Evolutionary conservation across 2,797 vertebrate genomes (phyloP).

Genomic region (Knipowitschia caucasica): DNA sequence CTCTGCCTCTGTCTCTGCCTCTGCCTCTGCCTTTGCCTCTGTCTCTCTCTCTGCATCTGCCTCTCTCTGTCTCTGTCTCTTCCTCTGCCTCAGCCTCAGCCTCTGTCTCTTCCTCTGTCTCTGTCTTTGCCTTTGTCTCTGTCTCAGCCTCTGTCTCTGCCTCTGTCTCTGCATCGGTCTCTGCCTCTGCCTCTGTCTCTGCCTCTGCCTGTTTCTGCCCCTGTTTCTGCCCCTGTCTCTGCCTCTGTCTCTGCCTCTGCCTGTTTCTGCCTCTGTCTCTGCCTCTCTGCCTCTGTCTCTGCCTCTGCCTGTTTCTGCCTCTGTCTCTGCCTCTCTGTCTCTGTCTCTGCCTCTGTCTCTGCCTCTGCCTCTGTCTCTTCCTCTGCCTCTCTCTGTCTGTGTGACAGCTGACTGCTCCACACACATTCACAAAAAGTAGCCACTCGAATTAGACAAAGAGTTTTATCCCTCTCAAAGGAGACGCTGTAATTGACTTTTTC

Average conservation of each 20-base stretch:
- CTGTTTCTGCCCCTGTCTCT: no score
- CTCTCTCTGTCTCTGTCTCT: constrained; percentile 11
- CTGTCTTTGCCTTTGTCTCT: constrained; percentile 12
- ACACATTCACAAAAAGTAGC: constrained; percentile 25
- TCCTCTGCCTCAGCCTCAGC: no score
- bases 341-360: constrained; percentile 1
- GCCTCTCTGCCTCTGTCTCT: neutral
- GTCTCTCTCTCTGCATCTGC: neutral
- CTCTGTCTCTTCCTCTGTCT: neutral
- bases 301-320: constrained; percentile 6
- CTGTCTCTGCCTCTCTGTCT: neutral
- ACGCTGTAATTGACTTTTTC: constrained; percentile 39
- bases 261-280: constrained; percentile 10
- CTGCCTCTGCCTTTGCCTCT: no score
- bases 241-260: neutral
- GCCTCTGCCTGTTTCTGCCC: no score
- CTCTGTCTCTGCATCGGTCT: no score
- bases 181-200: neutral
- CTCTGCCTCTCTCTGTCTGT: constrained; percentile 7
- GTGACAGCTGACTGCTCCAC: constrained; percentile 46
- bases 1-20: constrained; percentile 8
- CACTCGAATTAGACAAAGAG: constrained; percentile 48
- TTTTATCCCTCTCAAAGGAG: constrained; percentile 37
- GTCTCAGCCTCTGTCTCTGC: constrained; percentile 46
- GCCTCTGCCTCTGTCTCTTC: neutral